phyloP scores from a whole-genome alignment of 2,888 invertebrate species.

The Podabrus alpinus region DNA sequence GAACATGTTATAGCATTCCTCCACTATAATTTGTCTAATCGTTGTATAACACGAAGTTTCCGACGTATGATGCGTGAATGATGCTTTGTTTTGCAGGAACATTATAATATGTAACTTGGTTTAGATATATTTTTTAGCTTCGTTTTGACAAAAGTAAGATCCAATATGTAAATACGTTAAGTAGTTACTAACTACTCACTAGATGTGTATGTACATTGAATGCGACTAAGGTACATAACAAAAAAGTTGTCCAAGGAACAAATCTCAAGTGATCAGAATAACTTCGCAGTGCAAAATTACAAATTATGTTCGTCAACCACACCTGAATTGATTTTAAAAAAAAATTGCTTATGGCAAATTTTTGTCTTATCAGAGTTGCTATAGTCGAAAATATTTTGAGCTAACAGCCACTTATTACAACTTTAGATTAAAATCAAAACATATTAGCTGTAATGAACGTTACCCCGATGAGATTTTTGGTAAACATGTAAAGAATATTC shows the following conservation, averaged over 20 bases:
- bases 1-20: conserved; percentile 12
- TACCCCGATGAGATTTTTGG: background rate
- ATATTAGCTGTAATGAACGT: background rate
- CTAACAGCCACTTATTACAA: background rate
- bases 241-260: too few species aligned
- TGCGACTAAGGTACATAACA: too few species aligned
- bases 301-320: too few species aligned
- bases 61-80: conserved; percentile 19
- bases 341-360: background rate
- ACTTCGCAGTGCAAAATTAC: too few species aligned
- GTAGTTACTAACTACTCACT: too few species aligned
- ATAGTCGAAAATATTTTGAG: background rate
- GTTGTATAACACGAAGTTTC: conserved; percentile 16
- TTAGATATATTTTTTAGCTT: background rate
- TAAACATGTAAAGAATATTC: background rate
- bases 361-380: background rate
- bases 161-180: too few species aligned
- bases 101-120: background rate
- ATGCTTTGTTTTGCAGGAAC: conserved; percentile 11
- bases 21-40: conserved; percentile 19
- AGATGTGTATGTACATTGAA: too few species aligned
- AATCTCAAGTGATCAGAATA: too few species aligned
- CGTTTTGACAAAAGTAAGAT: background rate
- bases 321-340: background rate
- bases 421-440: background rate